Evolutionary conservation across 2,888 invertebrate species (phyloP).

Genomic region (Tiphia femorata): DNA sequence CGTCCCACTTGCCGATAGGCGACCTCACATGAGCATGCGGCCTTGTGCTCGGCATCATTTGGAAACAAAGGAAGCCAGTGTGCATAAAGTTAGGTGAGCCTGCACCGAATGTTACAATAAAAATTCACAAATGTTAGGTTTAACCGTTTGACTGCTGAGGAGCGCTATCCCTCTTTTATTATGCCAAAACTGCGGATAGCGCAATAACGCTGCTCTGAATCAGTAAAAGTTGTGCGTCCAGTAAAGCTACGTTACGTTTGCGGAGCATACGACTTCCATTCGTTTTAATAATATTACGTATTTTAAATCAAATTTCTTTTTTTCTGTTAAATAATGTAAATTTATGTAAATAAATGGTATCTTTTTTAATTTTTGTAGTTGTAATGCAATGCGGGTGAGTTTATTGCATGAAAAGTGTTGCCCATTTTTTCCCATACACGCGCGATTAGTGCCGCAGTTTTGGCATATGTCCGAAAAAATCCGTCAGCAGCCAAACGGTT

Average conservation of each 20-base stretch:
- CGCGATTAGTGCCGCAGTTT: constrained; percentile 2
- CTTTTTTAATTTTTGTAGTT: neutral
- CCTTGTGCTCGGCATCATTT: too few species aligned
- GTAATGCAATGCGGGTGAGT: neutral
- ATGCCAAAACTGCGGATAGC: constrained; percentile 11
- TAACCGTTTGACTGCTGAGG: constrained; percentile 9
- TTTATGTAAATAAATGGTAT: neutral
- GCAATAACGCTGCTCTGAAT: constrained; percentile 1
- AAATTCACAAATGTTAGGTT: too few species aligned
- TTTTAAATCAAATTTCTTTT: too few species aligned
- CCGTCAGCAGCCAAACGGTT: constrained; percentile 2
- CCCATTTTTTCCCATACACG: neutral
- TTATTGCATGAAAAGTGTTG: constrained; percentile 1
- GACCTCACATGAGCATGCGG: too few species aligned
- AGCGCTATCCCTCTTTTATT: too few species aligned
- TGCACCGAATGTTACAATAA: too few species aligned
- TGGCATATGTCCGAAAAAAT: constrained; percentile 3
- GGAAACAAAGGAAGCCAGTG: too few species aligned
- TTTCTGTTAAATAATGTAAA: too few species aligned
- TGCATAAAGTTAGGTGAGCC: too few species aligned
- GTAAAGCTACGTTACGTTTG: constrained; percentile 8
- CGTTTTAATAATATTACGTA: constrained; percentile 1
- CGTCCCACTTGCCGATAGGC: too few species aligned
- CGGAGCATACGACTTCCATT: too few species aligned
- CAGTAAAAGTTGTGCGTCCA: constrained; percentile 6